Base-by-base conservation (phyloP, 2,797 vertebrate genomes). In the Melopsittacus undulatus region DNA sequence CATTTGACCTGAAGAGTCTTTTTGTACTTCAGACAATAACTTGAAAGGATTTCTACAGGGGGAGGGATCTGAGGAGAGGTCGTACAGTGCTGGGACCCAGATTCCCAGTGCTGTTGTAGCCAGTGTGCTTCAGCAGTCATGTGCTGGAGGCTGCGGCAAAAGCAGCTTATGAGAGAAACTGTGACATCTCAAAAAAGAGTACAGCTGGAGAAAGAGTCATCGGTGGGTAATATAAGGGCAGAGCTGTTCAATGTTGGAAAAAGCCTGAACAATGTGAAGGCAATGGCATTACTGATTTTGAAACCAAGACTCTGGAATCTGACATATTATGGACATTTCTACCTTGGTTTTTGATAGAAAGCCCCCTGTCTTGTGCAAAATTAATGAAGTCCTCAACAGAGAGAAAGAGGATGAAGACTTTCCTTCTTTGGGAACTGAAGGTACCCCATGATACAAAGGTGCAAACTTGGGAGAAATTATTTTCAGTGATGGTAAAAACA, bases 371-470 rank as follows among this genome's bases (percentile, higher is more conserved):
- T 80, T 51, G 27, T 51, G 27, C 7, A 63, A 69, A 76, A 42
- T 52, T 21, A 89, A 59, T 61, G 2, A 66, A 74, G 34, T 56
- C 18, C 12, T 83, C 34, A 63, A 40, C n/a, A 27, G 59, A 52
- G 34, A 42, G 51, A 36, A 46, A 36, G 34, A n/a, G 17, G 8
- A 38, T 52, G 9, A 77, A 49, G 7, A 10, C 11, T 57, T 75
- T 61, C 9, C 21, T 80, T 15, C 17, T 67, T 32, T 34, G 36
- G 54, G 38, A 83, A 27, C 15, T n/a, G 16, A 87, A 87, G 40
- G 5, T 17, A 68, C 5, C 4, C 21, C 8, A 4, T 23, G 24
- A 13, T 26, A 32, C 0, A 2, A 68, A 46, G 20, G 17, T 42
- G 23, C 6, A 67, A 83, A 89, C 74, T 15, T 17, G 30, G 38